Base-by-base conservation (phyloP, 2,888 invertebrate species). In the Dascillus cervinus region DNA sequence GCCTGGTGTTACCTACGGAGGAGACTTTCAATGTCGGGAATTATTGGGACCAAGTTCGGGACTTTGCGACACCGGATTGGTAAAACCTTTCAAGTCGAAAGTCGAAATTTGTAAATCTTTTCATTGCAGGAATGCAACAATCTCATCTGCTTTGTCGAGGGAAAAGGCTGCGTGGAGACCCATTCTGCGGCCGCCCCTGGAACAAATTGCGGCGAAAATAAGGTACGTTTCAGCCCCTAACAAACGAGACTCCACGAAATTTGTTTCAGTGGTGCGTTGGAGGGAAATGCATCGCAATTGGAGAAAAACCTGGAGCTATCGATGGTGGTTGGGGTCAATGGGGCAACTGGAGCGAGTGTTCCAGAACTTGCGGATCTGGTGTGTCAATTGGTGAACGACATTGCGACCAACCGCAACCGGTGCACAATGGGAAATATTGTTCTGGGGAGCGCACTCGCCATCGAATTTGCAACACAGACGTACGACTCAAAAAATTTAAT, bases 321-420 rank as follows among this genome's bases (percentile, higher is more conserved):
- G 71, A 79, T 48, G 79, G 80, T 1, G 74, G 75, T 41, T 80
- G 81, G 80, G 75, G 77, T 2, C 65, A 70, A 29, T 80, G 78
- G 78, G 67, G 70, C 2, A 45, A 58, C 1, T 78, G 74, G 72
- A 65, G 71, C 14, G 53, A 65, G 6, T 81, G 81, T 44, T 71
- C 75, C 1, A 63, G 79, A 22, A 70, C 69, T 8, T 81, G 80
- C 54, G 79, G 79, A 0, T 78, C 73, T 3, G 80, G 80, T 1
- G 68, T 79, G 8, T 63, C 69, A 6, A 58, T 64, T 24, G 64
- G 73, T 4, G 67, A 71, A 46, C 60, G 80, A 37, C 70, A 73
- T 38, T 81, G 80, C 54, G 70, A 75, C 49, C 76, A 75, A 50
- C 79, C 79, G 2, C 55, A 61, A 43, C 80, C 80, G 1, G 67